Evolutionary conservation across 2,113 vertebrate genomes (phyloP), one percentile per base, ranked within the genome.

Genomic region (Orthonyx spaldingii): DNA sequence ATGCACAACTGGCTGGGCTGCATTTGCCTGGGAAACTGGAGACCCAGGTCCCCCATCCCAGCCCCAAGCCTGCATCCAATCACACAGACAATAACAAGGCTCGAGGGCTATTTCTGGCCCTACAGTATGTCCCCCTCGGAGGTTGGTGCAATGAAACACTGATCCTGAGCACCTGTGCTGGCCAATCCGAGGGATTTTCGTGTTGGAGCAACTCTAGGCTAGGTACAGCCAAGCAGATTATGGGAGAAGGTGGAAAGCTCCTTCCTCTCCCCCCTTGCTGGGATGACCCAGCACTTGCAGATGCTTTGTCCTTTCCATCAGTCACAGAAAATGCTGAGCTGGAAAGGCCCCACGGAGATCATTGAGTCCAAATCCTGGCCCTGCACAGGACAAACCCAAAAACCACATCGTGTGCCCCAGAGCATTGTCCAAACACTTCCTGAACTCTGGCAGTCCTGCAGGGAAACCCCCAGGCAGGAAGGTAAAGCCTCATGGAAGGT

Each of bases 1-100:
- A 97, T 97, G 95, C 96, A 97, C 96, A 97, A 97, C 96, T 96
- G 95, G 94, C 95, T 94, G 93, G 89, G 91, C 84, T 95, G 94
- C 94, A 95, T 84, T 94, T 69, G 94, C 95, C 95, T 85, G 70
- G 93, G 96, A 97, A 97, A 97, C 96, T 96, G 87, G 96, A 97
- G 95, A 94, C 87, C 53, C 50, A 95, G 95, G 94, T 95, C 66
- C 94, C 93, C 93, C 80, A 93, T 93, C 94, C 53, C 93, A 96
- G 95, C 94, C 96, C 89, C 94, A 83, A 82, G 65, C 61, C 87
- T 57, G 87, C 81, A 91, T 96, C 96, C 96, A 97, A 96, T 97
- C 95, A 96, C 94, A 93, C 19, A 39, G 93, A 97, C 96, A 97
- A 97, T 96, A 96, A 97, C 93, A 96, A 95, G 95, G 87, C 95